Conservation (phyloP, 2,888 invertebrate genomes). For the Epinotia bilunana region DNA sequence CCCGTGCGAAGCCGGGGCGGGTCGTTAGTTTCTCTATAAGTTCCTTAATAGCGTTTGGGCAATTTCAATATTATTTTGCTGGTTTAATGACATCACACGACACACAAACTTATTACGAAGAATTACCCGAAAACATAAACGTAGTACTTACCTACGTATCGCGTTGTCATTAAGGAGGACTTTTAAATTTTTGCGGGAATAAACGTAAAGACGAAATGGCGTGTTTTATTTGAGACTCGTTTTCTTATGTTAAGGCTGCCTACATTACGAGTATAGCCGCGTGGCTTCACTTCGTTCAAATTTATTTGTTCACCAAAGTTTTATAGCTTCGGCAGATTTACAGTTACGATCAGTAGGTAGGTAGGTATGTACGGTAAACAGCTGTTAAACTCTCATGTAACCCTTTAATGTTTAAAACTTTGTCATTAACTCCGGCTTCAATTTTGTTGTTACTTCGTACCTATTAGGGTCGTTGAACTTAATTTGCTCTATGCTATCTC, state of each 20-base stretch:
- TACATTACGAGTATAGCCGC: constrained; percentile 5
- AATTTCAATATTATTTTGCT: too few species aligned
- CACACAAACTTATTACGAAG: too few species aligned
- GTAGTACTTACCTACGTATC: background rate
- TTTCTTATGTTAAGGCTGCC: background rate
- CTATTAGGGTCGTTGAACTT: too few species aligned
- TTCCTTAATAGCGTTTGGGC: too few species aligned
- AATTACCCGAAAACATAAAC: too few species aligned
- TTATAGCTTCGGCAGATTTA: constrained; percentile 11
- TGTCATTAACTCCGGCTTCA: background rate
- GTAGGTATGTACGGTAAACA: background rate
- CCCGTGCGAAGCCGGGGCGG: too few species aligned
- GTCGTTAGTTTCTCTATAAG: too few species aligned
- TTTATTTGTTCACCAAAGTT: constrained; percentile 13
- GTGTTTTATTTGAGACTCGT: constrained; percentile 1
- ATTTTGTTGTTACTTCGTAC: too few species aligned
- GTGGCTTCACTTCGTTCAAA: background rate
- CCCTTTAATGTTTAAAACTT: background rate
- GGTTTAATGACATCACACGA: too few species aligned
- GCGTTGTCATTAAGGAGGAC: background rate
- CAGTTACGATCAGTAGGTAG: background rate
- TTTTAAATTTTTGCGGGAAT: background rate
- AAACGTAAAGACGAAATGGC: constrained; percentile 10
- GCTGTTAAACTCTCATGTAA: background rate
- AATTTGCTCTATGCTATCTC: too few species aligned